Evolutionary conservation across 2,888 invertebrate species (phyloP).

Genomic region (Catocala fraxini): DNA sequence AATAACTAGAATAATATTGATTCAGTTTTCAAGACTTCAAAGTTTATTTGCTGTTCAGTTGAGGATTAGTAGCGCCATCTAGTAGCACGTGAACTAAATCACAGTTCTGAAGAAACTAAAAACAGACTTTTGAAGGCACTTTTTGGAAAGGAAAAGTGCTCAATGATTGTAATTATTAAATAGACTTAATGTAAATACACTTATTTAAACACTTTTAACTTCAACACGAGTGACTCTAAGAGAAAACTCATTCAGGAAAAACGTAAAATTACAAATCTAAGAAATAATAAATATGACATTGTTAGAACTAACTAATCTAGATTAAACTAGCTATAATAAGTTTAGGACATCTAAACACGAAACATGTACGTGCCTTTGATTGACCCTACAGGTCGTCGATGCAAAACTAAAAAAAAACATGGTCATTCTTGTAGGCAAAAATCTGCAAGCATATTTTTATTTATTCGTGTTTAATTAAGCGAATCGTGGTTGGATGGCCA

Average conservation of each 20-base stretch:
- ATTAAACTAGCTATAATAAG: neutral
- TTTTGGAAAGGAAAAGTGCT: no score
- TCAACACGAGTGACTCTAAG: no score
- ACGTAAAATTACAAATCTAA: neutral
- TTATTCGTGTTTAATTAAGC: conserved; percentile 82
- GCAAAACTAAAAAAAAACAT: conserved; percentile 30
- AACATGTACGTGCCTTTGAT: conserved; percentile 9
- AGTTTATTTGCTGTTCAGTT: conserved; percentile 27
- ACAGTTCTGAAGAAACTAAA: conserved; percentile 21
- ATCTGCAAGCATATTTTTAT: conserved; percentile 59
- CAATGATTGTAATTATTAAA: no score
- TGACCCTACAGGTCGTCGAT: conserved; percentile 21
- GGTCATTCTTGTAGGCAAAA: conserved; percentile 45
- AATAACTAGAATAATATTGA: neutral
- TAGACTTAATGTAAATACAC: no score
- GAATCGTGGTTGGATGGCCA: conserved; percentile 79
- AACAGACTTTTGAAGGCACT: neutral
- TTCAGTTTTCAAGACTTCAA: neutral
- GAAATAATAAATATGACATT: no score
- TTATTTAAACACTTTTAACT: no score
- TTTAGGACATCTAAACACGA: conserved; percentile 14
- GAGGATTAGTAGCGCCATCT: conserved; percentile 71
- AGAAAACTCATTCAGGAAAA: no score
- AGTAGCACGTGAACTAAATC: conserved; percentile 29
- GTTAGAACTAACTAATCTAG: neutral